A percentile compares a stretch with the other conserved stretches of the same genome.
Evolutionary conservation across 2,888 invertebrate species (phyloP).

Genomic region (Eledone cirrhosa): DNA sequence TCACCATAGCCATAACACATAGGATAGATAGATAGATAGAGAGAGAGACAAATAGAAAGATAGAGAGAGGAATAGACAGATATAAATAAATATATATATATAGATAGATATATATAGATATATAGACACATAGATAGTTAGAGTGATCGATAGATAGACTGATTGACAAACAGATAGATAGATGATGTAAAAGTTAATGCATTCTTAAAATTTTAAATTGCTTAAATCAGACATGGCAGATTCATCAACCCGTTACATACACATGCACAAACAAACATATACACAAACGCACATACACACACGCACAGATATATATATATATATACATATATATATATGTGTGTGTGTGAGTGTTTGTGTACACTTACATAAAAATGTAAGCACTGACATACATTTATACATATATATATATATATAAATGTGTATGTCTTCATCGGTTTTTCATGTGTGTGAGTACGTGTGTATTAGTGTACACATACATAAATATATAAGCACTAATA

Average conservation of each 20-base stretch:
- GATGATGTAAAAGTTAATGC: too few species aligned
- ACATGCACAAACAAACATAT: too few species aligned
- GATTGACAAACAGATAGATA: too few species aligned
- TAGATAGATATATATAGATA: background rate
- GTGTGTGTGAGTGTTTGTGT: background rate
- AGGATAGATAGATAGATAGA: too few species aligned
- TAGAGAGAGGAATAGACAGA: too few species aligned
- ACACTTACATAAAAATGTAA: background rate
- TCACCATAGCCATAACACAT: too few species aligned
- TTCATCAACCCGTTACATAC: too few species aligned
- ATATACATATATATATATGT: background rate
- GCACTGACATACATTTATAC: background rate
- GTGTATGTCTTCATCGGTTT: background rate
- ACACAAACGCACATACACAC: too few species aligned
- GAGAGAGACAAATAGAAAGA: too few species aligned
- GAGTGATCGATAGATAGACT: too few species aligned
- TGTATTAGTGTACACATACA: background rate
- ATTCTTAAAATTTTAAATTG: too few species aligned
- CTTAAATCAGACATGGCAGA: too few species aligned
- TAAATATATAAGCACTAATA: background rate
- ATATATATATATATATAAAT: conserved; percentile 1
- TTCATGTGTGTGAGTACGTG: background rate
- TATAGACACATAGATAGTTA: background rate
- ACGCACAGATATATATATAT: background rate
- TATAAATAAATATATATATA: background rate